These are phyloP conservation scores for Pentalonia nigronervosa DNA, from an alignment of 1,140 invertebrate species.

Conservation along the genomic window DNA sequence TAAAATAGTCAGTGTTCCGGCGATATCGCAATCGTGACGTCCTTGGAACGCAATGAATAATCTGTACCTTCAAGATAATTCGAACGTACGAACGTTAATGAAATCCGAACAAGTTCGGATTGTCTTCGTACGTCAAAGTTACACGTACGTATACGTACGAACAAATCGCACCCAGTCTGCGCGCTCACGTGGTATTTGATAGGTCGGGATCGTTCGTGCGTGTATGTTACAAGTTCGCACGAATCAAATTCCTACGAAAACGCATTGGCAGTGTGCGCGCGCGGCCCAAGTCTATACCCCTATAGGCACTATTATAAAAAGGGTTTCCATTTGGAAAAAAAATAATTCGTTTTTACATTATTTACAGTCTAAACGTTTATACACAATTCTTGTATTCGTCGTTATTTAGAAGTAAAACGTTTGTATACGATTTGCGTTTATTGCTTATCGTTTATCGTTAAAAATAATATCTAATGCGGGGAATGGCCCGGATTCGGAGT, in stretches of 20 bases:
- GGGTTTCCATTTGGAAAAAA: no score
- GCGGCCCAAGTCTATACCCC: no score
- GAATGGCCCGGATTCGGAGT: no score
- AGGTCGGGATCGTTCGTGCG: conserved; percentile 20
- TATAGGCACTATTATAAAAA: no score
- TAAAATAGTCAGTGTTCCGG: conserved; percentile 46
- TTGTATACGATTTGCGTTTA: no score
- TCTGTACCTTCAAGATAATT: conserved; percentile 43
- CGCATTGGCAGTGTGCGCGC: not conserved
- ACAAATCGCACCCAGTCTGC: not conserved
- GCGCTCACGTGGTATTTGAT: not conserved
- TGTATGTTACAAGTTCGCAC: not conserved
- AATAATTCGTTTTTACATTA: no score
- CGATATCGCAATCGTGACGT: conserved; percentile 36
- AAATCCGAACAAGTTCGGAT: conserved; percentile 30
- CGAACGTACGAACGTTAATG: conserved; percentile 5
- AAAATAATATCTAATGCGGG: no score
- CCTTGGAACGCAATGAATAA: conserved; percentile 39
- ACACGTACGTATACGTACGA: not conserved
- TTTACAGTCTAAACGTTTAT: no score
- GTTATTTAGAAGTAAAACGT: no score
- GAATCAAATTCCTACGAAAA: conserved; percentile 22
- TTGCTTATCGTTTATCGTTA: no score
- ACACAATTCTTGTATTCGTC: no score
- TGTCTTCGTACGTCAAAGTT: conserved; percentile 10